Percentiles rank a stretch among this genome's conserved stretches.
phyloP scores from a whole-genome alignment of 2,113 vertebrate species.

The Myiozetetes cayanensis region DNA sequence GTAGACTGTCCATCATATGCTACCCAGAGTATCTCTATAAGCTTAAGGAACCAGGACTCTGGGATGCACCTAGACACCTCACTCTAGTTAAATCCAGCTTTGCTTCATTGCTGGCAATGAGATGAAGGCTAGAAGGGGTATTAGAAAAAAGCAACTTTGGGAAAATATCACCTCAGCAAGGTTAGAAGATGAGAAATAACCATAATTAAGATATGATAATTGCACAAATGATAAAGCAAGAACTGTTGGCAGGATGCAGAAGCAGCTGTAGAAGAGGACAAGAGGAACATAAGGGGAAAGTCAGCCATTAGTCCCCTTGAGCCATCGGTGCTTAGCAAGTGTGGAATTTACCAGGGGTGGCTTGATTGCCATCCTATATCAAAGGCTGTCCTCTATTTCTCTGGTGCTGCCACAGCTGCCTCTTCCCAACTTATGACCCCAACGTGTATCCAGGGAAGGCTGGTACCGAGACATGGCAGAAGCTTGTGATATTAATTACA shows the following conservation, averaged over 20 bases:
- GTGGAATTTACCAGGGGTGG: not conserved
- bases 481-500: not conserved
- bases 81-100: not conserved
- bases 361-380: not conserved
- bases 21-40: not conserved
- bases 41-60: not conserved
- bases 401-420: not conserved
- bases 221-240: not conserved
- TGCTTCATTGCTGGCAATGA: not conserved
- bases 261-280: not conserved
- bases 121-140: not conserved
- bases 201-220: not conserved
- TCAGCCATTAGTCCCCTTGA: not conserved
- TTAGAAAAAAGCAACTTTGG: not conserved
- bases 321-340: not conserved
- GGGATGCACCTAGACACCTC: not conserved
- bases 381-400: not conserved
- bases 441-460: not conserved
- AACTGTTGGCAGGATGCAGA: not conserved
- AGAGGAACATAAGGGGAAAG: not conserved
- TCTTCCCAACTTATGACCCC: not conserved
- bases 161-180: not conserved
- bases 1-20: not conserved
- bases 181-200: not conserved
- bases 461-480: not conserved